phyloP scores from a whole-genome alignment of 64 coral and sea anemone genomes.

The Porites australiensis region DNA sequence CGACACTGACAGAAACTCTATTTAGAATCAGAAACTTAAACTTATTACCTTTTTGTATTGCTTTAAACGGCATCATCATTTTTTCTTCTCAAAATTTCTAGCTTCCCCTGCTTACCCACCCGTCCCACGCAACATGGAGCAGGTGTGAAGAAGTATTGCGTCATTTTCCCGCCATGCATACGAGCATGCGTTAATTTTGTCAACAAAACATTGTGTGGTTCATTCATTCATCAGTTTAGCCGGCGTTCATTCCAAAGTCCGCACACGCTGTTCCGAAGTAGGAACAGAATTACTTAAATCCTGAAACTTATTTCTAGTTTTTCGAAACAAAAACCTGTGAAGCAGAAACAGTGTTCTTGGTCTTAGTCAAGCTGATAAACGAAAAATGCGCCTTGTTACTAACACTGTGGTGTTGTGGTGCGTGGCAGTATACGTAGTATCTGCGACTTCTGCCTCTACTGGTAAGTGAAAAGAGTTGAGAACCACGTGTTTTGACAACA shows the following conservation, averaged over 20 bases:
- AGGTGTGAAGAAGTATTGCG: slow-evolving; percentile 6
- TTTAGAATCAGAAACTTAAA: too few relatives aligned
- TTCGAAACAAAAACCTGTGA: not conserved
- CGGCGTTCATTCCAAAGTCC: slow-evolving; percentile 8
- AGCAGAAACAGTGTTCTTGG: not conserved
- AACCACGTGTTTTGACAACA: not conserved
- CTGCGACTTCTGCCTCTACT: not conserved
- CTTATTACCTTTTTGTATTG: too few relatives aligned
- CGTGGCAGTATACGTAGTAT: not conserved
- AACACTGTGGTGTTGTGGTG: slow-evolving; percentile 4
- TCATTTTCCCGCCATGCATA: slow-evolving; percentile 29
- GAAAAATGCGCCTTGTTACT: not conserved
- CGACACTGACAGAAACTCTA: too few relatives aligned
- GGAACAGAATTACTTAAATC: too few relatives aligned
- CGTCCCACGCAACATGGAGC: not conserved
- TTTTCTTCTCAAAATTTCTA: not conserved
- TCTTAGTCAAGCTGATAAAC: not conserved
- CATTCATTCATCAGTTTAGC: slow-evolving; percentile 5
- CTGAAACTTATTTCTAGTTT: not conserved
- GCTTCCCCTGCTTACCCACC: not conserved
- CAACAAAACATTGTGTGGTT: slow-evolving; percentile 15
- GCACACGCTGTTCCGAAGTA: not conserved
- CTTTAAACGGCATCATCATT: too few relatives aligned
- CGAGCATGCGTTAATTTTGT: slow-evolving; percentile 26
- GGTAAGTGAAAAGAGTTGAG: slow-evolving; percentile 6